A percentile compares a stretch with the other conserved stretches of the same genome.
These are phyloP conservation scores for Odontesthes bonariensis DNA, from an alignment of 2,113 vertebrate species.

Conservation along the genomic window DNA sequence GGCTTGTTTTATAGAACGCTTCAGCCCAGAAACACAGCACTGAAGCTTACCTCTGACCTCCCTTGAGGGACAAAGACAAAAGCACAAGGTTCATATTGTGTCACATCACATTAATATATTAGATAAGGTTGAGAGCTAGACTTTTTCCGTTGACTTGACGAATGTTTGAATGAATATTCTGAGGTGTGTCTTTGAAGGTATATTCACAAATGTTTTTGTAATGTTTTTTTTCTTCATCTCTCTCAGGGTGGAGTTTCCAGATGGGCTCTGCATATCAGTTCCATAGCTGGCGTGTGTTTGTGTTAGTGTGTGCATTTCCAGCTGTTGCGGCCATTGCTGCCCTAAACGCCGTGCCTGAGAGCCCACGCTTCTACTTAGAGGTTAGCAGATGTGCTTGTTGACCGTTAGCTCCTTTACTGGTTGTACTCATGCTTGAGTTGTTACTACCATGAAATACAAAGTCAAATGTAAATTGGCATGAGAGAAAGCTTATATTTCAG, in stretches of 20 bases:
- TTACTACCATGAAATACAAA: background rate
- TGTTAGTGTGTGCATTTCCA: conserved; percentile 95
- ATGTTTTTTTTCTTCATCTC: conserved; percentile 10
- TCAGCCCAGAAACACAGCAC: conserved; percentile 10
- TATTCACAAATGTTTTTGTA: conserved; percentile 8
- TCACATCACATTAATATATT: conserved; percentile 1
- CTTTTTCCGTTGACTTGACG: background rate
- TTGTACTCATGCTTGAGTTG: background rate
- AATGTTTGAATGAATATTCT: background rate
- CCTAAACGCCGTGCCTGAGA: conserved; percentile 94
- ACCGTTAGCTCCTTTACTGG: background rate
- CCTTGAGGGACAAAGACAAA: conserved; percentile 8
- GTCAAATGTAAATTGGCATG: background rate
- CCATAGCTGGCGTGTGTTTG: conserved; percentile 99
- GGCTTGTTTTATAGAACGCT: background rate
- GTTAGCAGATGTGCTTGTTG: conserved; percentile 71
- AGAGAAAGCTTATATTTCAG: background rate
- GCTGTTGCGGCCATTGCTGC: conserved; percentile 94
- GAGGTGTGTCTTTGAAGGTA: background rate
- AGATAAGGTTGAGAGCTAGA: background rate
- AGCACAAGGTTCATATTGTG: conserved; percentile 13
- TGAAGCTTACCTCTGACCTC: conserved; percentile 21
- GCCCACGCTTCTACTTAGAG: conserved; percentile 97
- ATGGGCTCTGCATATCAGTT: conserved; percentile 99
- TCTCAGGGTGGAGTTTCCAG: conserved; percentile 96